phyloP scores from a whole-genome alignment of 2,888 invertebrate species.

The Lasioglossum zephyrum region DNA sequence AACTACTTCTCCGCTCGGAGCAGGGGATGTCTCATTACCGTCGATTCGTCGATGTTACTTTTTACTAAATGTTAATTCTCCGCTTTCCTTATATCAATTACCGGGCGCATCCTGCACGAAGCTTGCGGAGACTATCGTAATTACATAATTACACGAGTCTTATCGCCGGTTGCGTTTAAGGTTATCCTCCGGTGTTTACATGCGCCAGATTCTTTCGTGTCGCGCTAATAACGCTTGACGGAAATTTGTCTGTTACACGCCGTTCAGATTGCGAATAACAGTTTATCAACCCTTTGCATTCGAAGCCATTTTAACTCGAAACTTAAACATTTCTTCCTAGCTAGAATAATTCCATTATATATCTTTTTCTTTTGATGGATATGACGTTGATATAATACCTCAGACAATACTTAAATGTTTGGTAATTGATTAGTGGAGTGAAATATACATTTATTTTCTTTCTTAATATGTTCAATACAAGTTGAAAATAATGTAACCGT shows the following conservation, averaged over 20 bases:
- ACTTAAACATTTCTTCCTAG: no score
- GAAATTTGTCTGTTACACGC: background rate
- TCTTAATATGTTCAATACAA: no score
- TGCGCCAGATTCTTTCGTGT: background rate
- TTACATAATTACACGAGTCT: background rate
- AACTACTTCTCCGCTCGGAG: background rate
- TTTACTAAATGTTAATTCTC: constrained; percentile 9
- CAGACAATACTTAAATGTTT: no score
- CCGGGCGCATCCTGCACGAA: background rate
- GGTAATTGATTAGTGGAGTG: no score
- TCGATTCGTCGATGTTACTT: background rate
- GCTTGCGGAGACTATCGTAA: constrained; percentile 3
- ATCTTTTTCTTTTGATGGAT: no score
- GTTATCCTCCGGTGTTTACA: background rate
- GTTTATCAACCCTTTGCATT: no score
- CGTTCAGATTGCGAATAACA: no score
- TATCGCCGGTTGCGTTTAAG: background rate
- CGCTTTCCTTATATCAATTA: background rate
- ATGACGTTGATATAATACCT: no score
- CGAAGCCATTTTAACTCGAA: no score
- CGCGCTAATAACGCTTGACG: background rate
- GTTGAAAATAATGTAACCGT: no score
- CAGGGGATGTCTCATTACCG: background rate
- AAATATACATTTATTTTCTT: no score
- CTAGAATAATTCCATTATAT: no score